These are phyloP conservation scores for Tetranychus truncatus DNA, from an alignment of 2,888 invertebrate species.

Conservation along the genomic window DNA sequence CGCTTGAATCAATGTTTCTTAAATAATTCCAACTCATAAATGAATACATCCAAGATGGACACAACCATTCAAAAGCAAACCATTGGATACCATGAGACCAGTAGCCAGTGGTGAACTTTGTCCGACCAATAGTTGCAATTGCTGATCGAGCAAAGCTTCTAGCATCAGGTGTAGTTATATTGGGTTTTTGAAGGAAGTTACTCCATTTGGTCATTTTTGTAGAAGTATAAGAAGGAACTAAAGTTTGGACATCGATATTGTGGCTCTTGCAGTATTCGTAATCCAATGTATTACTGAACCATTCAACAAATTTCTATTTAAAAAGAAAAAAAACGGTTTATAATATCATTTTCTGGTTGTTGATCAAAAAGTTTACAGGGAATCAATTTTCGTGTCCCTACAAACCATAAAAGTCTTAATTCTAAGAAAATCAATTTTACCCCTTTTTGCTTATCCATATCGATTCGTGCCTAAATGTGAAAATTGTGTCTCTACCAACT, in stretches of 20 bases:
- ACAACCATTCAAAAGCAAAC: conserved; percentile 18
- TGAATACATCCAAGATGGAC: conserved; percentile 20
- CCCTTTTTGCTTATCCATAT: no score
- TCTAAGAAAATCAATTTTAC: no score
- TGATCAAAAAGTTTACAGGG: no score
- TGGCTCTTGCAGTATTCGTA: conserved; percentile 50
- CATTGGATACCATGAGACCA: conserved; percentile 69
- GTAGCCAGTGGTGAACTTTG: conserved; percentile 58
- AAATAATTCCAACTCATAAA: conserved; percentile 20
- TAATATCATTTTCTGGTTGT: no score
- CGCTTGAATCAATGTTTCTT: conserved; percentile 16
- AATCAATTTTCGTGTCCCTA: no score
- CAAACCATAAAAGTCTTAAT: no score
- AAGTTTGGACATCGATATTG: conserved; percentile 64
- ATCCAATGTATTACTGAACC: conserved; percentile 51
- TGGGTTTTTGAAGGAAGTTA: conserved; percentile 47
- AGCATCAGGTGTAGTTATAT: conserved; percentile 35
- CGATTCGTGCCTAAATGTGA: no score
- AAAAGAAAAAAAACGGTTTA: conserved; percentile 10
- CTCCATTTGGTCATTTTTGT: conserved; percentile 48
- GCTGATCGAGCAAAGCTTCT: conserved; percentile 52
- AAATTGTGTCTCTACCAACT: no score
- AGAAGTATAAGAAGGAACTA: conserved; percentile 67
- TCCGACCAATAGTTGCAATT: conserved; percentile 47
- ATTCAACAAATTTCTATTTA: conserved; percentile 34